These are phyloP conservation scores for Sclerurus mexicanus DNA, from an alignment of 2,113 vertebrate species.

Conservation along the genomic window DNA sequence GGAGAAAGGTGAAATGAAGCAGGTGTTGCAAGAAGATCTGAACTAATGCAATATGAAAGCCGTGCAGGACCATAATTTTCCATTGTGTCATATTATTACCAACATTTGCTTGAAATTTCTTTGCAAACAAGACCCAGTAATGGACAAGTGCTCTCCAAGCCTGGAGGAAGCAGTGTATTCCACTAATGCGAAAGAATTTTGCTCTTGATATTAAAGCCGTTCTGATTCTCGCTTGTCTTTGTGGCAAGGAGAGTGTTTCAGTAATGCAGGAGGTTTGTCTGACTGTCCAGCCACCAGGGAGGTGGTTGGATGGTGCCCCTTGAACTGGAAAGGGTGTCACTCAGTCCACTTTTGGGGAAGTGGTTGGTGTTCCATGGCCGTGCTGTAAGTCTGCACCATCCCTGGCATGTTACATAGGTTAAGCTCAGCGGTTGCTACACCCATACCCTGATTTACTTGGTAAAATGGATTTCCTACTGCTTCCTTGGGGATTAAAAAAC, in stretches of 20 bases:
- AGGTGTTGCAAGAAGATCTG: background rate
- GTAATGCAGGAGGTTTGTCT: background rate
- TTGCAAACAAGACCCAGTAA: background rate
- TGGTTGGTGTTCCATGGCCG: background rate
- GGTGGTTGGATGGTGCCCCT: background rate
- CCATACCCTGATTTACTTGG: background rate
- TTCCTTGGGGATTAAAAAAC: background rate
- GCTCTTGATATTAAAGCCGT: background rate
- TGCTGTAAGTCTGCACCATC: background rate
- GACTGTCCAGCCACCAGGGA: background rate
- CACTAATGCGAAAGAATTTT: background rate
- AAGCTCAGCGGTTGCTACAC: background rate
- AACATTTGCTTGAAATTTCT: constrained; percentile 5
- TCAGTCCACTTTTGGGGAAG: background rate
- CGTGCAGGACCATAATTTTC: background rate
- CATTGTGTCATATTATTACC: constrained; percentile 7
- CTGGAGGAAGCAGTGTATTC: constrained; percentile 15
- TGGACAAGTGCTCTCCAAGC: background rate
- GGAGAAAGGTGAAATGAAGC: constrained; percentile 1
- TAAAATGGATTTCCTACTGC: background rate
- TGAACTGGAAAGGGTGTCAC: background rate
- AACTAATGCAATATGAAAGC: constrained; percentile 34
- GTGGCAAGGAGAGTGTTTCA: background rate
- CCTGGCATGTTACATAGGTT: background rate
- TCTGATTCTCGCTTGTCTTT: background rate